Base-by-base conservation (phyloP, 1,140 invertebrate genomes). In the Conus betulinus region DNA sequence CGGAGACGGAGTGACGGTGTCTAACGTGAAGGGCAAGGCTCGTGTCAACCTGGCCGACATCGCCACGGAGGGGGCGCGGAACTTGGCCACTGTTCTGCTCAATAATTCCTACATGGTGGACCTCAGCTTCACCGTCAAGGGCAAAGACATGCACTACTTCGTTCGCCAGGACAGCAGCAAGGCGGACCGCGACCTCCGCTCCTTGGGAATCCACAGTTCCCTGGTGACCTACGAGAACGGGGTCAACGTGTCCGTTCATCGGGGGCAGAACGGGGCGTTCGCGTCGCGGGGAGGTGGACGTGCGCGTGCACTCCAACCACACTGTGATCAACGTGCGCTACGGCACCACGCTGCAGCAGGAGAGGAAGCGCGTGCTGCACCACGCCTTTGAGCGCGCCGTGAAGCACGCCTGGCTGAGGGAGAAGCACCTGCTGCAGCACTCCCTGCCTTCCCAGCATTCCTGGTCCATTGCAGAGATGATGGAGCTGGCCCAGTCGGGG, bases 111-210 rank as follows among this genome's bases (percentile, higher is more conserved):
- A 97, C 92, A 96, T 99, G 90, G 95, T 99, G 76, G 97, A 98
- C 78, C 97, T 99, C 92, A 97, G 97, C 5, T 98, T 98, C 92
- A 97, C 98, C 4, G 97, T 98, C 17, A 98, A 98, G 94, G 98
- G 97, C 81, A 98, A 98, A 94, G 98, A 99, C 93, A 97, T 98
- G 17, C 99, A 99, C 95, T 99, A 98, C 95, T 99, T 99, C 94
- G 98, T 99, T 1, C 99, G 99, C 94, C 97, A 98, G 92, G 97
- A 98, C 88, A 97, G 97, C 0, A 98, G 97, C 97, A 97, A 97
- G 60, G 98, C 98, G 0, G 97, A 97, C 74, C 97, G 98, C 92
- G 98, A 99, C 94, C 97, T 97, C 89, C 97, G 97, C 86, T 98
- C 98, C 91, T 95, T 99, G 88, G 93, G 92, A 10, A 93, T 95